A percentile compares a stretch with the other conserved stretches of the same genome.
These are phyloP conservation scores for Hoplodrina blanda DNA, from an alignment of 2,888 invertebrate genomes.

Conservation along the genomic window DNA sequence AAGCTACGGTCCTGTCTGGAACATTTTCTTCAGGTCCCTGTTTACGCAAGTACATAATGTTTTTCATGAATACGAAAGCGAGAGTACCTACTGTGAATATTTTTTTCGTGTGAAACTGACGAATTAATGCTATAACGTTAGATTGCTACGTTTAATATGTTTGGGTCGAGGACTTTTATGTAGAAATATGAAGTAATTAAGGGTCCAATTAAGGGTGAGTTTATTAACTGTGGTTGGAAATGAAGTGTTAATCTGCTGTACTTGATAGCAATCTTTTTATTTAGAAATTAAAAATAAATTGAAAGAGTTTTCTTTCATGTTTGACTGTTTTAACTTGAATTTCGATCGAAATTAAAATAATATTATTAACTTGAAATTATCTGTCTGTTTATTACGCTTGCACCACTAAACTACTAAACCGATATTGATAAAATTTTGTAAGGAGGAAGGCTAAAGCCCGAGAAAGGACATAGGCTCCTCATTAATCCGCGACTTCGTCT, in stretches of 20 bases:
- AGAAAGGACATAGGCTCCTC: no score
- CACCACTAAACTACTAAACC: no score
- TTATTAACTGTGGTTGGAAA: constrained; percentile 2
- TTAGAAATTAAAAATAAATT: background rate
- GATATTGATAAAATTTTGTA: no score
- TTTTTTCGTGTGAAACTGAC: constrained; percentile 52
- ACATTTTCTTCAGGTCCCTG: constrained; percentile 28
- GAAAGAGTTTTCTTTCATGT: background rate
- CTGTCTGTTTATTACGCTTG: no score
- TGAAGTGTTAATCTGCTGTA: constrained; percentile 4
- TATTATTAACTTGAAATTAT: no score
- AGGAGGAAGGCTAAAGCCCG: no score
- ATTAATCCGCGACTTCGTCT: no score
- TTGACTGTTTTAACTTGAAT: background rate
- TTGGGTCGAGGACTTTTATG: constrained; percentile 17
- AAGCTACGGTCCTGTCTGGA: constrained; percentile 18
- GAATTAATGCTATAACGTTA: constrained; percentile 52
- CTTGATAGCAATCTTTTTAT: background rate
- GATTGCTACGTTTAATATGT: constrained; percentile 41
- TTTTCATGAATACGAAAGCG: constrained; percentile 62
- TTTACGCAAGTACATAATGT: constrained; percentile 51
- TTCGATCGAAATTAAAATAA: background rate
- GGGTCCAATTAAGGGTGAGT: constrained; percentile 4
- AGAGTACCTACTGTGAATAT: constrained; percentile 47
- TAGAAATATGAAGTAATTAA: constrained; percentile 28